Percentiles rank a stretch among this genome's conserved stretches.
Conservation (phyloP, 2,797 vertebrate species). For the Pitangus sulphuratus region DNA sequence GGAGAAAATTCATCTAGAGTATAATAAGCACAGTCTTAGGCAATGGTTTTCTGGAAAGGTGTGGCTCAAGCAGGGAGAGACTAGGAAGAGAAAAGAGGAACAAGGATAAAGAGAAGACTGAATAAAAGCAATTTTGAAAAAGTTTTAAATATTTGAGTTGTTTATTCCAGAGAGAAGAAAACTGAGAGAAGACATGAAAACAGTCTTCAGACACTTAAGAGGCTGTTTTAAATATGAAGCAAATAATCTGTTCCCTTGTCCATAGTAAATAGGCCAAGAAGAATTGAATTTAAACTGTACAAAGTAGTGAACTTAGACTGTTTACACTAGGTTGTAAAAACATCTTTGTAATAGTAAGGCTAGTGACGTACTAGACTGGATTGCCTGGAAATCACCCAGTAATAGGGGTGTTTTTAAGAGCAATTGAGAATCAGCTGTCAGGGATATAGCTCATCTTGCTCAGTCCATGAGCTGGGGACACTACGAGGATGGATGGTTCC, state of each 20-base stretch:
- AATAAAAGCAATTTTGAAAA: not conserved
- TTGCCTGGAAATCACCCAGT: not conserved
- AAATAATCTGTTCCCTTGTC: not conserved
- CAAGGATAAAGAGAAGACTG: not conserved
- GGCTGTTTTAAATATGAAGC: not conserved
- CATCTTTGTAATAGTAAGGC: not conserved
- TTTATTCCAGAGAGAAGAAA: conserved; percentile 33
- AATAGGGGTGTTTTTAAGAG: not conserved
- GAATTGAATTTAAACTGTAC: not conserved
- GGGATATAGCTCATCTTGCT: not conserved
- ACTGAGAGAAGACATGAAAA: conserved; percentile 3
- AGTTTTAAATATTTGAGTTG: not conserved
- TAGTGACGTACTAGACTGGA: not conserved
- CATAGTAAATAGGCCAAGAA: not conserved
- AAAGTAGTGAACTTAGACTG: not conserved
- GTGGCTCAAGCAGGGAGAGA: not conserved
- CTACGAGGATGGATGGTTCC: not conserved
- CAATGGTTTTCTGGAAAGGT: not conserved
- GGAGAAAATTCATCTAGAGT: not conserved
- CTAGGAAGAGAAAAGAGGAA: not conserved
- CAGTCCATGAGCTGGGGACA: not conserved
- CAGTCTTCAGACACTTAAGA: not conserved
- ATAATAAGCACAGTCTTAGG: not conserved
- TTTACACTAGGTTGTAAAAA: conserved; percentile 27
- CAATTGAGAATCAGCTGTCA: not conserved